A percentile compares a stretch with the other conserved stretches of the same genome.
phyloP scores from a whole-genome alignment of 2,888 invertebrate species.

The Malthinus flaveolus region DNA sequence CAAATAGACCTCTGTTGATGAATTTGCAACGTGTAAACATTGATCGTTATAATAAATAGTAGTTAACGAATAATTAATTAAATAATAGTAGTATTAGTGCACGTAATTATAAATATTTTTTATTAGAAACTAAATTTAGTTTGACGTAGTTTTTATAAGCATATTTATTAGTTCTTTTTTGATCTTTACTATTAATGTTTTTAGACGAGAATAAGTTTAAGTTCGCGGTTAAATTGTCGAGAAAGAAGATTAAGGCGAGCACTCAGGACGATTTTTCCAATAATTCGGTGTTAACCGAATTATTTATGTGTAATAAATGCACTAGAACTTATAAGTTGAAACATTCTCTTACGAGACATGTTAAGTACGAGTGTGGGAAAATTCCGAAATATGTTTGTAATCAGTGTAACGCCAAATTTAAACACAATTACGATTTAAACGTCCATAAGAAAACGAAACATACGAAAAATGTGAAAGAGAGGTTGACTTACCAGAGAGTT shows the following conservation, averaged over 20 bases:
- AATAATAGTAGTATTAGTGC: not conserved
- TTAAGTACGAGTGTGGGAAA: slow-evolving; percentile 52
- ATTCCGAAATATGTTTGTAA: slow-evolving; percentile 47
- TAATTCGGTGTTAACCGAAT: slow-evolving; percentile 37
- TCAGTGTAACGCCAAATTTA: slow-evolving; percentile 50
- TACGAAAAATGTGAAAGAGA: too few relatives aligned
- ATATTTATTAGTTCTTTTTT: not conserved
- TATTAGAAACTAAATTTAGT: not conserved
- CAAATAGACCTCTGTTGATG: not conserved
- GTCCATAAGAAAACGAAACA: slow-evolving; percentile 45
- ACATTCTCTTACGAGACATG: slow-evolving; percentile 51
- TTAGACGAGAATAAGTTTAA: slow-evolving; percentile 10
- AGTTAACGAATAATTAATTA: not conserved
- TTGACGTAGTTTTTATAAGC: not conserved
- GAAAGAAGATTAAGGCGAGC: not conserved
- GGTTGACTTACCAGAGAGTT: too few relatives aligned
- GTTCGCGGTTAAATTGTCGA: not conserved
- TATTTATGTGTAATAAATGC: slow-evolving; percentile 52
- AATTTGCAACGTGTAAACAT: not conserved
- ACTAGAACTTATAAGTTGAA: slow-evolving; percentile 52
- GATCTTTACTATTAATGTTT: slow-evolving; percentile 4
- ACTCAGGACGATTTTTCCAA: slow-evolving; percentile 18
- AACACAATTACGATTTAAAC: slow-evolving; percentile 56
- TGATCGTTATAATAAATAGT: not conserved
- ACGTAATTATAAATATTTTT: slow-evolving; percentile 1